Evolutionary conservation across 2,113 vertebrate species (phyloP), one percentile per base, ranked within the genome.

Genomic region (Sebastes fasciatus): DNA sequence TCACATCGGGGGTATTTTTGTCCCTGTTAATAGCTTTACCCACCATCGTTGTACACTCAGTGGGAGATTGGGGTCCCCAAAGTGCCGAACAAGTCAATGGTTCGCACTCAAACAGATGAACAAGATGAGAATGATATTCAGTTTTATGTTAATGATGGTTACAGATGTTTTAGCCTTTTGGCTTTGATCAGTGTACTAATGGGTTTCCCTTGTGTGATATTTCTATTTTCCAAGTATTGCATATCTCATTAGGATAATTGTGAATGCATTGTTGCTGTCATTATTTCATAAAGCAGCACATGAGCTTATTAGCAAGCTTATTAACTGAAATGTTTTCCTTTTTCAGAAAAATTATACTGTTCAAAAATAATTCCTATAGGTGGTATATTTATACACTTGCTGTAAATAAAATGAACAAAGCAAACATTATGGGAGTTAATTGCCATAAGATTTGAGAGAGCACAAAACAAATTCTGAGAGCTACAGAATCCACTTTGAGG

Each of bases 81-180:
- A 62, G 19, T 23, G 19, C 42, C 19, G 13, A 45, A 68, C 21
- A 34, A 46, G 8, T 48, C 9, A 6, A 23, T 8, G 19, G 13
- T 62, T 49, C 13, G 8, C 23, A 46, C 58, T 71, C 45, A 55
- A 48, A 62, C 12, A 69, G 71, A 70, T n/a, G 49, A 74, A 57
- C 10, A 68, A 54, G 72, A 70, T 17, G 4, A 43, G 77, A 51
- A 80, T 76, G 14, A 76, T 16, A 17, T 52, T 71, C 2, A 60
- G 23, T 69, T 79, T 4, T 34, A 58, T 78, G 3, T 77, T 64
- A 77, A 55, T 80, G 58, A 79, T 49, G 62, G 19, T 42, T 55
- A 49, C 60, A 73, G 46, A 80, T 83, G 82, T 62, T 40, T 65
- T 43, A 55, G 49, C 46, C 43, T 72, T 70, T 58, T 60, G 57